A percentile compares a stretch with the other conserved stretches of the same genome.
Evolutionary conservation across 2,888 invertebrate genomes (phyloP).

Genomic region (Sylvicola cinctus): DNA sequence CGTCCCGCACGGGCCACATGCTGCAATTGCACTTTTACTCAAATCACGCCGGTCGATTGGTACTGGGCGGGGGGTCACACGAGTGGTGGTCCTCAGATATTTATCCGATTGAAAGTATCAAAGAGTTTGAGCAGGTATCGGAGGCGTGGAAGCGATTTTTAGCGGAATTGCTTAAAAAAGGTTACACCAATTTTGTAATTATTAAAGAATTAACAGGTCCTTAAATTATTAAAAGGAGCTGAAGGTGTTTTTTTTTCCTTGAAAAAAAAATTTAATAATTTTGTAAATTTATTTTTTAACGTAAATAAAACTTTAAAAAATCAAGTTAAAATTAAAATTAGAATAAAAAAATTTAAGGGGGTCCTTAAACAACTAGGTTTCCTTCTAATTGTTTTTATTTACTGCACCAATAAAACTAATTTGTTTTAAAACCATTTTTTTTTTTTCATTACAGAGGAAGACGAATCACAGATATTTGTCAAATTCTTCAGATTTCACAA

Average conservation of each 20-base stretch:
- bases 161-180: slow-evolving; percentile 46
- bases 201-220: not conserved
- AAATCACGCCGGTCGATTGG: slow-evolving; percentile 47
- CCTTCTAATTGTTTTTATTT: no score
- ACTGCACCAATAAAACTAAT: no score
- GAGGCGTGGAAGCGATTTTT: slow-evolving; percentile 58
- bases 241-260: no score
- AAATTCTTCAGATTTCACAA: slow-evolving; percentile 99
- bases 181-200: no score
- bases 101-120: slow-evolving; percentile 65
- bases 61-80: slow-evolving; percentile 30
- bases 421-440: slow-evolving; percentile 17
- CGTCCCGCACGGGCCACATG: slow-evolving; percentile 26
- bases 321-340: no score
- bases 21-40: slow-evolving; percentile 70
- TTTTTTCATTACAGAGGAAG: slow-evolving; percentile 57
- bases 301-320: no score
- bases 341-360: no score
- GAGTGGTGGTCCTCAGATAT: slow-evolving; percentile 27
- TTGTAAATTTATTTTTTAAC: no score
- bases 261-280: no score
- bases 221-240: not conserved
- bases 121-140: slow-evolving; percentile 66
- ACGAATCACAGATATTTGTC: slow-evolving; percentile 92
- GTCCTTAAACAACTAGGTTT: no score